Percentiles rank a stretch among this genome's conserved stretches.
These are phyloP conservation scores for Andrena marginata DNA, from an alignment of 2,888 invertebrate species.

Conservation along the genomic window DNA sequence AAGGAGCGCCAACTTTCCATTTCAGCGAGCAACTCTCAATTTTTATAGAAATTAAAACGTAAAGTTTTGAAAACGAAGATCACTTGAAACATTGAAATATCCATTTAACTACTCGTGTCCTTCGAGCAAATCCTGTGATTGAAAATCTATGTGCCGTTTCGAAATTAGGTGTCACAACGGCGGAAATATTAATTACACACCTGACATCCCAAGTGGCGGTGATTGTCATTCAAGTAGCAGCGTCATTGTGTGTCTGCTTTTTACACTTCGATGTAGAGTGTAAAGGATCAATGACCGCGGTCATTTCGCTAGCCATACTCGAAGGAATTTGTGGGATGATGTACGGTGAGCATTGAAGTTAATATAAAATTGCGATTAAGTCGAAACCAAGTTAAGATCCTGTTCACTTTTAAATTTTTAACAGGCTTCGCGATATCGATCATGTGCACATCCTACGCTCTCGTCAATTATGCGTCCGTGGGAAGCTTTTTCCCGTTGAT, in stretches of 20 bases:
- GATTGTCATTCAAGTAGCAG: constrained; percentile 89
- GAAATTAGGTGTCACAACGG: constrained; percentile 89
- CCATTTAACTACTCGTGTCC: background rate
- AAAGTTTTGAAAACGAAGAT: background rate
- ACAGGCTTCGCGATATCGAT: constrained; percentile 93
- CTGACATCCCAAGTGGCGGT: constrained; percentile 91
- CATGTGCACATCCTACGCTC: constrained; percentile 91
- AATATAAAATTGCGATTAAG: background rate
- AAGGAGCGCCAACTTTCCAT: too few relatives aligned
- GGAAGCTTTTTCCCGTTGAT: constrained; percentile 97
- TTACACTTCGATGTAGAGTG: constrained; percentile 88
- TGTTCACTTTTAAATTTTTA: background rate
- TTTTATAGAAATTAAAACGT: background rate
- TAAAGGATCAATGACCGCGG: constrained; percentile 87
- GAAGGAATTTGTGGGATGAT: constrained; percentile 94
- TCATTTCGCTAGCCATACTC: constrained; percentile 89
- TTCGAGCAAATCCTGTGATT: too few relatives aligned
- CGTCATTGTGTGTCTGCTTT: constrained; percentile 89
- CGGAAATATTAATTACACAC: constrained; percentile 93
- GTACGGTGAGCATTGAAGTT: constrained; percentile 87
- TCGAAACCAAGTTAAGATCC: background rate
- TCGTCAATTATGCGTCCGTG: constrained; percentile 93
- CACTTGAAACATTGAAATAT: background rate
- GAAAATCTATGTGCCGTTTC: background rate
- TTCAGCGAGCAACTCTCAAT: too few relatives aligned